These are phyloP conservation scores for Atherinomorus stipes DNA, from an alignment of 2,113 vertebrate genomes.

Conservation along the genomic window DNA sequence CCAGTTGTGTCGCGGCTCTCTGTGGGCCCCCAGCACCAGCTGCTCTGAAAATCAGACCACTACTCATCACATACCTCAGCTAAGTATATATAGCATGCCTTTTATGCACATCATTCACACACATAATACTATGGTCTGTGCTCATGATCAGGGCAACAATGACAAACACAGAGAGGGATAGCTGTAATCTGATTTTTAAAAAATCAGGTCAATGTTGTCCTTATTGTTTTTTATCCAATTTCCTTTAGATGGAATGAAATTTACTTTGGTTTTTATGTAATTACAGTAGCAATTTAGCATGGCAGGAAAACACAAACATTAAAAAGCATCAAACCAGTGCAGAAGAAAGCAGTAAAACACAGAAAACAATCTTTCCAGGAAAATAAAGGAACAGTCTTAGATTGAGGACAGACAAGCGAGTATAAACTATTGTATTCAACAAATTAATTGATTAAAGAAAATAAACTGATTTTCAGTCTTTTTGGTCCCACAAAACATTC, in stretches of 20 bases:
- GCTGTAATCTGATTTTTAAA: not conserved
- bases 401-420: too few species aligned
- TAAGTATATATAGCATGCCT: not conserved
- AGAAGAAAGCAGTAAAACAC: not conserved
- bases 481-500: not conserved
- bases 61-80: conserved; percentile 71
- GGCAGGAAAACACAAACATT: not conserved
- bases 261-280: not conserved
- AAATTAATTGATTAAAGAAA: not conserved
- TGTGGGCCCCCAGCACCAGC: conserved; percentile 92
- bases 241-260: not conserved
- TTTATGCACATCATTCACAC: conserved; percentile 6
- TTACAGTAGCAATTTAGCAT: not conserved
- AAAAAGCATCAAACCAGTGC: not conserved
- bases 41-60: conserved; percentile 90
- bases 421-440: not conserved
- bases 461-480: not conserved
- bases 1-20: conserved; percentile 89
- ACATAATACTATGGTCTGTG: not conserved
- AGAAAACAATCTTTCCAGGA: not conserved
- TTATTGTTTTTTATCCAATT: not conserved
- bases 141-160: not conserved
- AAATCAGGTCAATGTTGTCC: not conserved
- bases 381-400: too few species aligned
- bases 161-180: not conserved